A percentile compares a stretch with the other conserved stretches of the same genome.
Conservation (phyloP, 1,140 invertebrate genomes). For the Rhysida immarginata region DNA sequence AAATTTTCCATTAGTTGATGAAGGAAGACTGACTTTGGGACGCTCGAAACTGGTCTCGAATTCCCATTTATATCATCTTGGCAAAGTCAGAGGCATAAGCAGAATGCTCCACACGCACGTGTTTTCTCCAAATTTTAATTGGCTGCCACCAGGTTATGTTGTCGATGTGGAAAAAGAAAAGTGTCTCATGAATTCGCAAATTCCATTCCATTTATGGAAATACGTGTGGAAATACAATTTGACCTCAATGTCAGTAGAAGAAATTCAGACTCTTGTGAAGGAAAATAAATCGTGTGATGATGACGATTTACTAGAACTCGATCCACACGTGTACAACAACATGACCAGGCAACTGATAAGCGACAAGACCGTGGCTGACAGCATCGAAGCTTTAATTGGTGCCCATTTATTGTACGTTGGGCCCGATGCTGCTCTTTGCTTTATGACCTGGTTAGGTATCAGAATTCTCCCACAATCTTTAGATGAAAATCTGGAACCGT, state of each 20-base stretch:
- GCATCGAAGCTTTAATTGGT: conserved; percentile 68
- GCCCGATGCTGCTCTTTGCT: conserved; percentile 37
- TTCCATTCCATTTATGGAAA: conserved; percentile 5
- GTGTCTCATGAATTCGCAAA: conserved; percentile 21
- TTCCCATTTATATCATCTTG: conserved; percentile 55
- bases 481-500: not conserved
- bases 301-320: conserved; percentile 14
- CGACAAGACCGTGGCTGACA: conserved; percentile 57
- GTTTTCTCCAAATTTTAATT: conserved; percentile 47
- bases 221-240: not conserved
- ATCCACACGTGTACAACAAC: conserved; percentile 27
- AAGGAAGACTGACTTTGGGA: conserved; percentile 58
- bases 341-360: conserved; percentile 33
- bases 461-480: conserved; percentile 10
- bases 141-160: conserved; percentile 44
- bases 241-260: not conserved
- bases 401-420: conserved; percentile 45
- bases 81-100: conserved; percentile 32
- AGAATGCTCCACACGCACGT: conserved; percentile 39
- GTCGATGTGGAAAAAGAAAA: conserved; percentile 20
- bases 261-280: conserved; percentile 31
- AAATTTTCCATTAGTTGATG: conserved; percentile 47
- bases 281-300: conserved; percentile 19
- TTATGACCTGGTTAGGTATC: conserved; percentile 55
- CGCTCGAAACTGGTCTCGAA: conserved; percentile 66